These are phyloP conservation scores for Eulithis prunata DNA, from an alignment of 2,888 invertebrate species.

Conservation along the genomic window DNA sequence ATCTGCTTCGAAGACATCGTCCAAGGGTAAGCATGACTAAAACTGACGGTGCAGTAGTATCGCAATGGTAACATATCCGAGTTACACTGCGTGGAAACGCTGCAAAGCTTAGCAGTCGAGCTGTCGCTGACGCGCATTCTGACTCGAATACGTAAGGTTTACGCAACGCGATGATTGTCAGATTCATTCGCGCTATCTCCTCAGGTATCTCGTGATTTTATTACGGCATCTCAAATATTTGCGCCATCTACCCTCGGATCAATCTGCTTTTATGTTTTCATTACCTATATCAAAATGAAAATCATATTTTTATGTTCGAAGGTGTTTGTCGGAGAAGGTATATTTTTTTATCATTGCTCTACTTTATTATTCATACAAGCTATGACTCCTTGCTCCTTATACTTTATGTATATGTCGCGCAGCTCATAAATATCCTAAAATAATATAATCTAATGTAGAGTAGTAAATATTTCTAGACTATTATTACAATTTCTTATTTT, in stretches of 20 bases:
- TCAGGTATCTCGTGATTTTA: constrained; percentile 71
- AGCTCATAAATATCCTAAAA: too few species aligned
- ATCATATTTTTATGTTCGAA: constrained; percentile 31
- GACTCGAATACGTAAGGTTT: not conserved
- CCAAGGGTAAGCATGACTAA: not conserved
- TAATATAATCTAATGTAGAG: too few species aligned
- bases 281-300: constrained; percentile 36
- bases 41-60: too few species aligned
- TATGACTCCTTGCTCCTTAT: too few species aligned
- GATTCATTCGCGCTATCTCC: constrained; percentile 14
- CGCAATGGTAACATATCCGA: too few species aligned
- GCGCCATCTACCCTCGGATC: constrained; percentile 46
- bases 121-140: too few species aligned
- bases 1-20: constrained; percentile 30
- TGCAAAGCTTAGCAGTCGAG: too few species aligned
- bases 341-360: not conserved
- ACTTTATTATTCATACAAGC: too few species aligned
- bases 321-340: constrained; percentile 16
- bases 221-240: constrained; percentile 68
- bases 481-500: too few species aligned
- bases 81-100: too few species aligned
- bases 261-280: constrained; percentile 39
- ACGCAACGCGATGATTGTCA: not conserved
- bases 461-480: too few species aligned
- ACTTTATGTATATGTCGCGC: too few species aligned